Conservation (phyloP, 2,888 invertebrate genomes). For the Pseudococcus jackbeardsleyi region DNA sequence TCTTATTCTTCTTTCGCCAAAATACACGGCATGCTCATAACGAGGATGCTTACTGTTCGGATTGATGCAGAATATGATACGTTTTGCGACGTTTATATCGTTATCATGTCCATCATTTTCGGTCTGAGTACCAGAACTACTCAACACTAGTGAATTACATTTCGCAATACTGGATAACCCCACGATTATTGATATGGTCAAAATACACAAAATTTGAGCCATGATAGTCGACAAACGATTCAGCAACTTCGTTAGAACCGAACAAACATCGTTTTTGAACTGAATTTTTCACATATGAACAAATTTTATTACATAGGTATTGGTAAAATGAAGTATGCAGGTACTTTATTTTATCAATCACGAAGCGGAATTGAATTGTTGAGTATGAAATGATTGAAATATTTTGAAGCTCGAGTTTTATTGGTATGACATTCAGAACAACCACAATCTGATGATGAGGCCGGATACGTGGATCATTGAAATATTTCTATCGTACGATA, state of each 20-base stretch:
- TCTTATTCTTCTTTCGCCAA: neutral
- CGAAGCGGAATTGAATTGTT: too few species aligned
- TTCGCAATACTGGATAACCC: neutral
- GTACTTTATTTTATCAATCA: too few species aligned
- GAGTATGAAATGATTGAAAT: too few species aligned
- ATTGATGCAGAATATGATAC: neutral
- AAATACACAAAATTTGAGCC: neutral
- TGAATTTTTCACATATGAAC: too few species aligned
- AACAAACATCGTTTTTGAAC: too few species aligned
- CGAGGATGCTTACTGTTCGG: neutral
- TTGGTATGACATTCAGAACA: too few species aligned
- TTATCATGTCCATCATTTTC: neutral
- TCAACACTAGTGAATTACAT: neutral
- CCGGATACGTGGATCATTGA: too few species aligned
- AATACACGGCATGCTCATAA: neutral
- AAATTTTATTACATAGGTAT: too few species aligned
- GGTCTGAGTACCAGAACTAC: neutral
- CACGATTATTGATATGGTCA: neutral
- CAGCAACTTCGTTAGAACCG: neutral
- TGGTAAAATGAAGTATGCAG: too few species aligned
- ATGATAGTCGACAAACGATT: neutral
- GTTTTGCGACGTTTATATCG: neutral
- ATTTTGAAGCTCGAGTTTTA: too few species aligned
- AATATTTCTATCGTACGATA: too few species aligned
- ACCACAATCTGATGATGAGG: too few species aligned